These are phyloP conservation scores for Dioctria rufipes DNA, from an alignment of 2,888 invertebrate species.

Conservation along the genomic window DNA sequence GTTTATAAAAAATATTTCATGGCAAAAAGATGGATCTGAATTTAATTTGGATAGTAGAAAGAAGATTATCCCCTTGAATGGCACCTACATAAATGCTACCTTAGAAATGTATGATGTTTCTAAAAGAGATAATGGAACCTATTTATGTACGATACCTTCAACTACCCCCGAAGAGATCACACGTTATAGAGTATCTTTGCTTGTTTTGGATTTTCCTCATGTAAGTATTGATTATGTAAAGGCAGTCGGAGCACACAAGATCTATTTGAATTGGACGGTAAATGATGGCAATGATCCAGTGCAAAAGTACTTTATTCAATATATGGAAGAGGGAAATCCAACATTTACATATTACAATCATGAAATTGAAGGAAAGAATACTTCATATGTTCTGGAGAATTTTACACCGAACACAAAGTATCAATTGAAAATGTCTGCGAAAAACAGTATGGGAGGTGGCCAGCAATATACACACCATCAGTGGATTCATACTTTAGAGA, in stretches of 20 bases:
- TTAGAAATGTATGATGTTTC: slow-evolving; percentile 75
- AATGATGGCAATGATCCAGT: slow-evolving; percentile 83
- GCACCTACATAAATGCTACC: slow-evolving; percentile 75
- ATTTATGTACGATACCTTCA: slow-evolving; percentile 73
- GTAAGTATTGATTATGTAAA: slow-evolving; percentile 81
- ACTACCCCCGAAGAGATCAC: slow-evolving; percentile 66
- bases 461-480: slow-evolving; percentile 73
- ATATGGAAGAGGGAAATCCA: slow-evolving; percentile 74
- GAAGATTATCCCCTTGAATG: slow-evolving; percentile 71
- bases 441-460: slow-evolving; percentile 77
- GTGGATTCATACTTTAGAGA: slow-evolving; percentile 76
- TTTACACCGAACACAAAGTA: slow-evolving; percentile 79
- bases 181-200: slow-evolving; percentile 72
- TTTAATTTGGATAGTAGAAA: slow-evolving; percentile 69
- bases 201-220: slow-evolving; percentile 81
- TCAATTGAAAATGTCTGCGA: slow-evolving; percentile 78
- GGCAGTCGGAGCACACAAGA: slow-evolving; percentile 81
- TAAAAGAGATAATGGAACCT: slow-evolving; percentile 83
- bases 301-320: slow-evolving; percentile 75
- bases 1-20: slow-evolving; percentile 68
- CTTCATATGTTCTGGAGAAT: slow-evolving; percentile 79
- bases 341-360: slow-evolving; percentile 75
- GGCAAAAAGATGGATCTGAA: slow-evolving; percentile 74
- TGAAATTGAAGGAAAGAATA: slow-evolving; percentile 77
- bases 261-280: slow-evolving; percentile 88